Base-by-base conservation (phyloP, 2,888 invertebrate species). In the Drosophila crucigera region DNA sequence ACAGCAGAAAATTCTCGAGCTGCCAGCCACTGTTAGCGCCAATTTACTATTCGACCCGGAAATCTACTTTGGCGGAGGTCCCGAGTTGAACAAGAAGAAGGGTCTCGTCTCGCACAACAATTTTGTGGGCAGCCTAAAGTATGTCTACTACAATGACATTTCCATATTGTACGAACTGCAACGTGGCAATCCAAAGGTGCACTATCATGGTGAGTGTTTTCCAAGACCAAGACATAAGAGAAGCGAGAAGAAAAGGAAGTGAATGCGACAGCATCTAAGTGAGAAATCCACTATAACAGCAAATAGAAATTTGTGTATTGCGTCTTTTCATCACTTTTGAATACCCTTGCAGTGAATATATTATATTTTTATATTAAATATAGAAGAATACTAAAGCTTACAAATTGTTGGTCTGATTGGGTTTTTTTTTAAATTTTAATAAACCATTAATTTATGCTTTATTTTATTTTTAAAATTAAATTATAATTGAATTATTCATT, bases 81-180 rank as follows among this genome's bases (percentile, higher is more conserved):
- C 97, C 3, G 97, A 97, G 92, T 93, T 97, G 73, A 94, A 96
- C 90, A 97, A 97, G 93, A 97, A 97, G 94, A 96, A 96, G 92
- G 97, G 98, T 58, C 94, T 97, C 82, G 95, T 95, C 89, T 98
- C 96, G 68, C 95, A 96, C 84, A 97, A 97, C 92, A 97, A 97
- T 93, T 98, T 97, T 92, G 97, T 97, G 82, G 97, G 99, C 31
- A 97, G 97, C 83, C 93, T 99, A 43, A 97, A 98, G 92, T 98
- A 98, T 92, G 97, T 98, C 55, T 98, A 97, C 92, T 98, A 97
- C 93, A 98, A 98, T 92, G 98, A 98, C 91, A 96, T 98, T 37
- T 97, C 98, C 0, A 97, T 99, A 79, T 94, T 99, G 74, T 98
- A 98, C 92, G 97, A 98, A 91, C 93, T 98, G 74, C 96, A 97